Percentiles rank a stretch among this genome's conserved stretches.
Conservation (phyloP, 2,888 invertebrate genomes). For the Limulus polyphemus region DNA sequence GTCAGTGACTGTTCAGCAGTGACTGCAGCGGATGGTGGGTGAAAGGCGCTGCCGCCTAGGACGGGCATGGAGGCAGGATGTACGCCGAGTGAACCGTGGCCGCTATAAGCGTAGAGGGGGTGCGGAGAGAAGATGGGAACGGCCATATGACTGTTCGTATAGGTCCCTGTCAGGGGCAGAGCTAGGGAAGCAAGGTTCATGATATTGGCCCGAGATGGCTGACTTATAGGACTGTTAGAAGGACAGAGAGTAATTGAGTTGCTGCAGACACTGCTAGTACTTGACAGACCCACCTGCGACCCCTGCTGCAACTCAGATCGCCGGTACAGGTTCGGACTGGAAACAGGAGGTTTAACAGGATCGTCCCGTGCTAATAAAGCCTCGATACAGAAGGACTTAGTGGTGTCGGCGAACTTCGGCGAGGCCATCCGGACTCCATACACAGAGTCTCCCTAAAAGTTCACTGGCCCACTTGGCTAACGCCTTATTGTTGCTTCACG, state of each 20-base stretch:
- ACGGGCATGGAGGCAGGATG: constrained; percentile 8
- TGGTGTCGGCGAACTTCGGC: constrained; percentile 2
- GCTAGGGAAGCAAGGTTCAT: constrained; percentile 4
- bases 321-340: constrained; percentile 9
- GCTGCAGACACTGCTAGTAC: not conserved
- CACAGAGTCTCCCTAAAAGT: constrained; percentile 4
- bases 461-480: not conserved
- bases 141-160: not conserved
- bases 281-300: constrained; percentile 17
- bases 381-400: constrained; percentile 25
- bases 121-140: constrained; percentile 23
- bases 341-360: not conserved
- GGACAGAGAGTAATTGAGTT: constrained; percentile 2
- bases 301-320: not conserved
- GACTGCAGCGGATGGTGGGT: constrained; percentile 11
- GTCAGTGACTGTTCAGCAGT: constrained; percentile 4
- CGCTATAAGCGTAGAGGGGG: constrained; percentile 21
- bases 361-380: constrained; percentile 22
- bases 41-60: constrained; percentile 21
- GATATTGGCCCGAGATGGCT: not conserved
- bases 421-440: not conserved
- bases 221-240: constrained; percentile 1
- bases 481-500: not conserved
- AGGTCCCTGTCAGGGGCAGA: constrained; percentile 6
- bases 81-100: constrained; percentile 5